Evolutionary conservation across 1,140 invertebrate genomes (phyloP).

Genomic region (Ooceraea biroi): DNA sequence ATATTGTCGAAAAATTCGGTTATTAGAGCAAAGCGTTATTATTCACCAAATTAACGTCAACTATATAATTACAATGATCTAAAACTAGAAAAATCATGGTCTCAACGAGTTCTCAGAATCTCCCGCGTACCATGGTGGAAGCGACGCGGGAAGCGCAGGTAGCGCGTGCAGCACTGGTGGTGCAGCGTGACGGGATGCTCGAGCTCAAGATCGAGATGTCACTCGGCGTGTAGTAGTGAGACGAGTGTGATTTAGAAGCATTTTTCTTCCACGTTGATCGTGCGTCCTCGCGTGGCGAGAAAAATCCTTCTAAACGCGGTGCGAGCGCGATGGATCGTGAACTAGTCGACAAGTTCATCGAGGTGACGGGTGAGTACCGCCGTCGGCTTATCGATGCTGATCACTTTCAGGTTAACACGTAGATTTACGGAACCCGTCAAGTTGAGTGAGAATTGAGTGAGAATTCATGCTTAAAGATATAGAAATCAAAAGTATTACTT

Average conservation of each 20-base stretch:
- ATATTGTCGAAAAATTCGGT: no score
- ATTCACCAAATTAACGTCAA: no score
- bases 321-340: constrained; percentile 80
- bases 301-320: constrained; percentile 15
- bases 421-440: no score
- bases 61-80: no score
- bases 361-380: constrained; percentile 81
- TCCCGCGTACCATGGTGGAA: not conserved
- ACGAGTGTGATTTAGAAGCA: constrained; percentile 17
- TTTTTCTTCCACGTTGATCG: constrained; percentile 16
- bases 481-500: no score
- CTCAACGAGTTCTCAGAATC: not conserved
- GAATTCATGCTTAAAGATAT: no score
- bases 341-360: constrained; percentile 82
- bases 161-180: not conserved
- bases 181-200: not conserved
- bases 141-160: not conserved
- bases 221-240: not conserved
- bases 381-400: not conserved
- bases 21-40: no score
- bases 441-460: no score
- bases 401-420: constrained; percentile 18
- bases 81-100: no score
- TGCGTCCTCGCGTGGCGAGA: not conserved
- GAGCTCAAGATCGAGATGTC: constrained; percentile 30